Conservation (phyloP, 2,888 invertebrate species). For the Agrenia bidenticulata region DNA sequence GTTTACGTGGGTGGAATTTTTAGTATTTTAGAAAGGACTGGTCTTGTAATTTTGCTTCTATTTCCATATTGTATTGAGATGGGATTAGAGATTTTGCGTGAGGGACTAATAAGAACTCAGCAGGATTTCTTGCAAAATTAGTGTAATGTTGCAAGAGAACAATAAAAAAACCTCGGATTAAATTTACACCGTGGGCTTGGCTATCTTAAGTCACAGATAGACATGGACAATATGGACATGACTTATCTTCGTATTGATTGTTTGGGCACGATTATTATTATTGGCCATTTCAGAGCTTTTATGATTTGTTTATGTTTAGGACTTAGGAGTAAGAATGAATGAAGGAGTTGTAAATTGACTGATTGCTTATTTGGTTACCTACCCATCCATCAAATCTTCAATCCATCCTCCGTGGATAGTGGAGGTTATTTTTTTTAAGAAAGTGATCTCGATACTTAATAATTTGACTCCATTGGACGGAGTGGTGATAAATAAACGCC, state of each 20-base stretch:
- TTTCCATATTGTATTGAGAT: conserved; percentile 15
- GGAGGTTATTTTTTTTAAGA: not conserved
- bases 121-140: conserved; percentile 20
- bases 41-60: conserved; percentile 1
- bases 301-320: conserved; percentile 7
- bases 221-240: conserved; percentile 1
- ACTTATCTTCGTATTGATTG: conserved; percentile 4
- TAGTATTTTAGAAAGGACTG: conserved; percentile 19
- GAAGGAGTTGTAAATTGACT: not conserved
- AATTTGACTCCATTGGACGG: no score
- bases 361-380: conserved; percentile 1
- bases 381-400: not conserved
- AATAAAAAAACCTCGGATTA: conserved; percentile 9
- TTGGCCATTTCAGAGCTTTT: not conserved
- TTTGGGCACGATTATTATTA: conserved; percentile 4
- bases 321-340: not conserved
- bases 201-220: not conserved
- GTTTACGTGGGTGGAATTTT: conserved; percentile 21
- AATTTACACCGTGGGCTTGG: conserved; percentile 17
- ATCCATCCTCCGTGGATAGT: not conserved
- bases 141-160: conserved; percentile 13
- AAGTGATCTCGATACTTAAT: not conserved
- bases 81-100: conserved; percentile 16
- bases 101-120: conserved; percentile 16
- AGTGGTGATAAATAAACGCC: no score